phyloP scores from a whole-genome alignment of 2,113 vertebrate species.

The Callospermophilus lateralis region DNA sequence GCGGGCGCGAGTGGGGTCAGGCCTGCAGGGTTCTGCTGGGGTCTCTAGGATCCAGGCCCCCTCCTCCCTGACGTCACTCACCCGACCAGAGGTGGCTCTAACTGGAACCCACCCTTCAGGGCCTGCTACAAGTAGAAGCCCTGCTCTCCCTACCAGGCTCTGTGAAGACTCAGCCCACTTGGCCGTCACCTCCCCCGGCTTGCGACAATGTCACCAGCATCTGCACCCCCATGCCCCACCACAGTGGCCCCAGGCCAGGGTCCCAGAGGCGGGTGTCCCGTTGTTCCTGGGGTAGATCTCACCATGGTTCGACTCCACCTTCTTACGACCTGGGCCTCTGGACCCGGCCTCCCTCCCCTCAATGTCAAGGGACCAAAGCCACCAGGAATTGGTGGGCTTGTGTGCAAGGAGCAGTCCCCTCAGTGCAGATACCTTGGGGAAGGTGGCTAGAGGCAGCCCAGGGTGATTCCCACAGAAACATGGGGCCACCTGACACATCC shows the following conservation, averaged over 20 bases:
- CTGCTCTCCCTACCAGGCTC: not conserved
- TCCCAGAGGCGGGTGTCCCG: too few relatives aligned
- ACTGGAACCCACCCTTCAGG: rapidly evolving
- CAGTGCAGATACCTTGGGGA: rapidly evolving
- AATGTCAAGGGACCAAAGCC: too few relatives aligned
- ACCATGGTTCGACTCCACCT: too few relatives aligned
- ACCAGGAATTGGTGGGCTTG: not conserved
- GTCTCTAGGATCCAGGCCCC: not conserved
- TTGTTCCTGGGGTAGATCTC: not conserved
- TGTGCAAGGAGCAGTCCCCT: not conserved
- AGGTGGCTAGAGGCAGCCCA: not conserved
- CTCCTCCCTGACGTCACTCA: not conserved
- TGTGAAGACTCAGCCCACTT: too few relatives aligned
- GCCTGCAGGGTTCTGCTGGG: not conserved
- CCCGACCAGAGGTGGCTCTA: not conserved
- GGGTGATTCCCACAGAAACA: not conserved
- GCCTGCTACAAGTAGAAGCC: too few relatives aligned
- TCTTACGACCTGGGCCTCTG: not conserved
- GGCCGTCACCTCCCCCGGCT: not conserved
- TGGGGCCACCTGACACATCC: rapidly evolving
- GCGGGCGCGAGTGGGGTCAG: rapidly evolving
- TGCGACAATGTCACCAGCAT: not conserved
- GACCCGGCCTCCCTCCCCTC: not conserved
- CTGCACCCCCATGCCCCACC: not conserved
- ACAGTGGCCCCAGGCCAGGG: not conserved